Evolutionary conservation across 2,888 invertebrate genomes (phyloP), one percentile per base, ranked within the genome.

Genomic region (Brenthis daphne): DNA sequence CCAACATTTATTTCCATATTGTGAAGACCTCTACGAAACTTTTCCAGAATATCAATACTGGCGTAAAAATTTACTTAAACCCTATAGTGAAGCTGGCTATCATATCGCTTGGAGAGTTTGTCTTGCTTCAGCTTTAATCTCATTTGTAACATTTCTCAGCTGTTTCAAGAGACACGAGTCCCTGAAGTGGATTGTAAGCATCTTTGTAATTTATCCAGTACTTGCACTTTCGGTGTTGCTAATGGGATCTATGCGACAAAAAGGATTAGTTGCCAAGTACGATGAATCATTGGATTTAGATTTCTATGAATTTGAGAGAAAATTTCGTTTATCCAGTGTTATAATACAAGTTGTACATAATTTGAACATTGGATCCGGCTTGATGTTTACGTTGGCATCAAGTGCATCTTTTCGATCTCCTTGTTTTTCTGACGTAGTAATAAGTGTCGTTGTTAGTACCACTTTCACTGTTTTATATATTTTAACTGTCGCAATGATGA

Each of bases 31-130:
- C 0, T 79, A 76, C 56, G 73, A 69, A 12, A 86, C 90, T 0
- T 91, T 82, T 73, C 87, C 91, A 0, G 91, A 89, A 77, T 85
- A 82, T 73, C 88, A 91, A 65, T 92, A 89, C 69, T 90, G 85
- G 85, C 83, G 82, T 66, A 55, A 63, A 5, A 57, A 71, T 60
- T 69, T 76, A 77, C 75, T 73, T 67, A 80, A 57, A 74, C 84
- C 20, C 61, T 85, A 29, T 79, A 79, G 43, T 43, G 13, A 16
- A 68, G 6, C 58, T 14, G 12, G 63, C 72, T 50, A 79, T 67
- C 75, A 75, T 13, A 69, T 90, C n/a, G 83, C 86, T 0, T 91
- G 90, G 90, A 82, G 82, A 37, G 80, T 88, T 4, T 80, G 82
- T n/a, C 75, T 92, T 0, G 83, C 86, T 6, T 90, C 91, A 6